phyloP scores from a whole-genome alignment of 2,113 vertebrate genomes.

The Alligator sinensis region DNA sequence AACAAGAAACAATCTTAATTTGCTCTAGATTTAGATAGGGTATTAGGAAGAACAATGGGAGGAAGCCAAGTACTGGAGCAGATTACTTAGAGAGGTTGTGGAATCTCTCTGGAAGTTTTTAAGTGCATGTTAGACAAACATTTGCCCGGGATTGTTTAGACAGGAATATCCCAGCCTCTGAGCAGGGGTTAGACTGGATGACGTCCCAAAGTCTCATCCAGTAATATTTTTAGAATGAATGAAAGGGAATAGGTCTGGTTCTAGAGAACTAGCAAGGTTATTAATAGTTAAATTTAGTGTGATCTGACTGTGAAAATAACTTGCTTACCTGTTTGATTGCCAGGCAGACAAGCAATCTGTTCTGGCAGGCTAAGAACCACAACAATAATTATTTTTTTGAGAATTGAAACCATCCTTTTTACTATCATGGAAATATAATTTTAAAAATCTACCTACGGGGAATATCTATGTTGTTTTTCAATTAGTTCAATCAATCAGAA shows the following conservation, averaged over 20 bases:
- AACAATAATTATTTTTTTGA: constrained; percentile 53
- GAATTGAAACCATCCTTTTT: constrained; percentile 61
- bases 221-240: background rate
- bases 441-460: constrained; percentile 51
- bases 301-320: constrained; percentile 11
- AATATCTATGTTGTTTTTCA: constrained; percentile 64
- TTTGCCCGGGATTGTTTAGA: no score
- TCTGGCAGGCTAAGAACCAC: constrained; percentile 41
- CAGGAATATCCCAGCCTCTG: no score
- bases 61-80: background rate
- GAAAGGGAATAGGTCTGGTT: background rate
- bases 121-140: no score
- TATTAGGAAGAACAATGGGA: background rate
- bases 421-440: constrained; percentile 68
- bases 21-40: no score
- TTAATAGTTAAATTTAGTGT: constrained; percentile 10
- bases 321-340: constrained; percentile 53
- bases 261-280: background rate
- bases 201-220: background rate
- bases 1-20: no score
- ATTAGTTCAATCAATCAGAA: constrained; percentile 69
- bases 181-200: no score
- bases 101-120: no score
- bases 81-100: no score
- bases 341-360: constrained; percentile 29